These are phyloP conservation scores for Euschistus heros DNA, from an alignment of 1,140 invertebrate species.

Conservation along the genomic window DNA sequence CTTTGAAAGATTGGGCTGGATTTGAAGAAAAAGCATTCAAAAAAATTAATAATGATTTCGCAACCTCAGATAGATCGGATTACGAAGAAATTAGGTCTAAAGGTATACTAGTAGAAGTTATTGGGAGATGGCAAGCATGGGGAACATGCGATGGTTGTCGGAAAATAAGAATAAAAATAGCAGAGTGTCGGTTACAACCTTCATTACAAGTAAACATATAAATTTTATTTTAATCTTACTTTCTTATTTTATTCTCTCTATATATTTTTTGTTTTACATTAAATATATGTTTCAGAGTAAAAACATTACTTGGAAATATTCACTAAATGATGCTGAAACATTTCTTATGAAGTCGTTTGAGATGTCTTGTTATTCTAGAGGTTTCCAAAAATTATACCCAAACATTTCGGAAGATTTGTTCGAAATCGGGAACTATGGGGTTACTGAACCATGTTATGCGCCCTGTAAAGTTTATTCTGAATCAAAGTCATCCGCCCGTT, in stretches of 20 bases:
- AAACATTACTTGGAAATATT: not conserved
- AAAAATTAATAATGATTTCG: not conserved
- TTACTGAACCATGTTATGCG: slow-evolving; percentile 8
- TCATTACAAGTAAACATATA: not conserved
- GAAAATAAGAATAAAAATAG: slow-evolving; percentile 2
- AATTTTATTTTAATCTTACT: too few relatives aligned
- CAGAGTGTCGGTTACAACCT: not conserved
- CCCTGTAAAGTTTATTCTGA: slow-evolving; percentile 5
- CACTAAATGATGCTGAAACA: not conserved
- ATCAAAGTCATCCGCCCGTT: not conserved
- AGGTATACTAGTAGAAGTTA: not conserved
- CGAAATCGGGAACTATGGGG: not conserved
- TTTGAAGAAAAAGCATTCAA: not conserved
- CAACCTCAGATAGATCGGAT: not conserved
- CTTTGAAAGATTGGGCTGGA: not conserved
- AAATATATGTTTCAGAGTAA: too few relatives aligned
- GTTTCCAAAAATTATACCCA: not conserved
- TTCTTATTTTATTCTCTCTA: too few relatives aligned
- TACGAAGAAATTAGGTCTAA: not conserved
- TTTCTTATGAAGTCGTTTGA: slow-evolving; percentile 13
- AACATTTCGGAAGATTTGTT: slow-evolving; percentile 2
- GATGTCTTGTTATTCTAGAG: slow-evolving; percentile 6
- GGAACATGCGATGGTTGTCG: not conserved
- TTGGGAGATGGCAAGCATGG: not conserved
- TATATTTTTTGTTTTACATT: too few relatives aligned